Base-by-base conservation (phyloP, 2,888 invertebrate species). In the Malacosoma neustria region DNA sequence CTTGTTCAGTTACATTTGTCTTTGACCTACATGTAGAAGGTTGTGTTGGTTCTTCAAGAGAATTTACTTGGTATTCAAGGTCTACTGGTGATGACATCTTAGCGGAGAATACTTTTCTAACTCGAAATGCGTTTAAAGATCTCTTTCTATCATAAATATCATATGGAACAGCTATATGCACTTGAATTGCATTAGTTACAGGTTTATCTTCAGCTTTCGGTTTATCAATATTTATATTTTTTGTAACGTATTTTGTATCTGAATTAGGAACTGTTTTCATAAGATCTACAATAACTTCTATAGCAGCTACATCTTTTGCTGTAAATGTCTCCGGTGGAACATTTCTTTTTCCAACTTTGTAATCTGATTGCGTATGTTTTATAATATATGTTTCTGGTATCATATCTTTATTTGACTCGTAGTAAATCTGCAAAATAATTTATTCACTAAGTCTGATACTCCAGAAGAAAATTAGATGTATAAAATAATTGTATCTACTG, bases 261-360 rank as follows among this genome's bases (percentile, higher is more conserved):
- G 43, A 46, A n/a, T 45, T 47, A 0, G 47, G 38, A 2, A 53
- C 50, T 31, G 65, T 66, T 42, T 63, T 68, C 41, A 70, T 49
- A 7, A 77, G 52, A 48, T 79, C 74, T 13, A 79, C 65, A 2
- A 77, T 60, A 0, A 79, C 62, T 59, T 79, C 75, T 32, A 77
- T 38, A 1, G 70, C 73, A 1, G 71, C 71, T 1, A 76, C 77
- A 32, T 74, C 58, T 52, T 65, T 73, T 1, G 73, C 77, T n/a
- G 69, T 75, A 33, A 49, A 72, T 6, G 49, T 54, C 15, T 54
- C 43, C 14, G 42, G 33, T 1, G 36, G 29, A 12, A 22, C 22
- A 22, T 22, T 9, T 22, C 22, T 22, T 9, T 22, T 22, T 3
- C 22, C 22, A 22, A 22, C 22, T 22, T 22, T 22, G 2, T 7